Base-by-base conservation (phyloP, 2,113 vertebrate genomes). In the Spheniscus mendiculus region DNA sequence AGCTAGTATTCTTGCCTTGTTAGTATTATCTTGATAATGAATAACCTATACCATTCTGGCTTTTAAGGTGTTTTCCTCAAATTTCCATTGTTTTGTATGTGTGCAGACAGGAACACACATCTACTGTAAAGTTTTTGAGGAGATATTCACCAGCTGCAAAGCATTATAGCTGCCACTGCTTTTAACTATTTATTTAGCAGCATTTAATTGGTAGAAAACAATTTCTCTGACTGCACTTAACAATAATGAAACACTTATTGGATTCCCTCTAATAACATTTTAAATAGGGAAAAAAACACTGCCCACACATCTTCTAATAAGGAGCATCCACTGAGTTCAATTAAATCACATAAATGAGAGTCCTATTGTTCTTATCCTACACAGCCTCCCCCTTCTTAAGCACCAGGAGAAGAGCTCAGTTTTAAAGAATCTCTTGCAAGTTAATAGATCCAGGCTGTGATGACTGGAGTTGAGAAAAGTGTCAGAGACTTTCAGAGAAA, bases 131-230 rank as follows among this genome's bases (percentile, higher is more conserved):
- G 27, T 40, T 72, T 78, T 70, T 84, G 50, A 91, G 44, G 69
- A 74, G 61, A 76, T 72, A 74, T 30, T 12, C n/a, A 65, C 18
- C 56, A 95, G 30, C 70, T 91, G 77, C 36, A 76, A 89, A 76
- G 27, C 49, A 49, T 87, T 84, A 50, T 29, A 36, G 30, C n/a
- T 4, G 1, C 47, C 44, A 27, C 38, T 87, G 66, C 66, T 90
- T 95, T 87, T 73, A 89, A 87, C 92, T 83, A 16, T 62, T 96
- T 87, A 63, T 90, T 67, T 84, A 91, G 80, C 65, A 87, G 30
- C 30, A 63, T 78, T 97, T 94, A 92, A 84, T 44, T 87, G 67
- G 74, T 86, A 92, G 79, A 93, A 96, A 70, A 88, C 17, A 58
- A 44, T 77, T 92, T 90, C 40, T 87, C 65, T 93, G 83, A 87